A percentile compares a stretch with the other conserved stretches of the same genome.
phyloP scores from a whole-genome alignment of 2,113 vertebrate species.

The Mastomys coucha region DNA sequence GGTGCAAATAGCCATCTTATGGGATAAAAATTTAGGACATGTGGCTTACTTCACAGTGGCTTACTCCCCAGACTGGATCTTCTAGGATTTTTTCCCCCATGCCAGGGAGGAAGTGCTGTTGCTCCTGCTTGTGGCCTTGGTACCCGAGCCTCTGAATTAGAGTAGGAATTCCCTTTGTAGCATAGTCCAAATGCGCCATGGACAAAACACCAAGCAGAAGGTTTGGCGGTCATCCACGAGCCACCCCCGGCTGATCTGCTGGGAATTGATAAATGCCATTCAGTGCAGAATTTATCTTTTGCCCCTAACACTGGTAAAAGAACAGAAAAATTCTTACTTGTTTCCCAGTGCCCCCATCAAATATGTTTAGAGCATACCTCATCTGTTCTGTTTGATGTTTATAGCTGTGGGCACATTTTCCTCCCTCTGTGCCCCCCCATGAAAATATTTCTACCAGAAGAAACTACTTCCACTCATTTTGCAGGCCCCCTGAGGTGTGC shows the following conservation, averaged over 20 bases:
- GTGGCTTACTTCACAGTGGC: neutral
- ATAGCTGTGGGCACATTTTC: neutral
- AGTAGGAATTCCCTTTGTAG: neutral
- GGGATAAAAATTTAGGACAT: neutral
- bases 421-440: neutral
- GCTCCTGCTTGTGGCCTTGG: neutral
- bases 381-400: neutral
- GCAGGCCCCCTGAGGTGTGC: neutral
- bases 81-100: neutral
- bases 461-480: neutral
- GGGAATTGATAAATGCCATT: neutral
- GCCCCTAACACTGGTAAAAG: neutral
- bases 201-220: neutral
- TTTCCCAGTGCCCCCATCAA: neutral
- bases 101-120: neutral
- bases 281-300: neutral
- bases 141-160: neutral
- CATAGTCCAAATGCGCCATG: neutral
- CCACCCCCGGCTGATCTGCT: neutral
- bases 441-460: neutral
- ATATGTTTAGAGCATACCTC: neutral
- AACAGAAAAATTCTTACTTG: neutral
- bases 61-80: neutral
- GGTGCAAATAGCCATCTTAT: neutral
- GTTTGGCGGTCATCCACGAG: neutral